Conservation (phyloP, 2,888 invertebrate genomes). For the Dolomedes plantarius region DNA sequence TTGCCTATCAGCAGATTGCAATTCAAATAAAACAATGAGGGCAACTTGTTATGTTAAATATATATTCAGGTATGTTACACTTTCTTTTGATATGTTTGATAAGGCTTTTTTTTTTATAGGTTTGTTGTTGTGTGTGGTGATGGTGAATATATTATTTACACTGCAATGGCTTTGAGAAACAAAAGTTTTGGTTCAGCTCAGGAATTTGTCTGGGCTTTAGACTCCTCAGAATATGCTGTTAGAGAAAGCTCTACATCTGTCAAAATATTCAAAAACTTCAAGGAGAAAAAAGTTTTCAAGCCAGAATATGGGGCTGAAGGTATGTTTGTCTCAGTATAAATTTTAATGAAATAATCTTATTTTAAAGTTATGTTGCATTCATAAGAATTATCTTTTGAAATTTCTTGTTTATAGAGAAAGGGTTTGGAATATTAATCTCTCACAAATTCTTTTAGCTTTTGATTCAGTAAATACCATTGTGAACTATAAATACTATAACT, state of each 20-base stretch:
- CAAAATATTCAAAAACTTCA: conserved; percentile 98
- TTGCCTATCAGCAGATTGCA: too few relatives aligned
- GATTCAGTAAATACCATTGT: too few relatives aligned
- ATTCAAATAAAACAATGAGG: too few relatives aligned
- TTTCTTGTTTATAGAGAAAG: too few relatives aligned
- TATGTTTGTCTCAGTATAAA: conserved; percentile 75
- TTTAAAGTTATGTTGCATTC: too few relatives aligned
- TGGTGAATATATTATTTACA: conserved; percentile 99
- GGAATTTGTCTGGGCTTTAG: conserved; percentile 99
- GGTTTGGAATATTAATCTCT: too few relatives aligned
- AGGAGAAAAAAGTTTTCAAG: conserved; percentile 95
- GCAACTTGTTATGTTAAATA: too few relatives aligned
- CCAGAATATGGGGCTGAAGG: conserved; percentile 98
- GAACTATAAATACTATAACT: too few relatives aligned
- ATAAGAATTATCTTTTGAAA: too few relatives aligned
- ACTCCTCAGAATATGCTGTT: conserved; percentile 89
- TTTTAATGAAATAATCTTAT: background rate
- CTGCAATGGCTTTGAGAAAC: conserved; percentile 98
- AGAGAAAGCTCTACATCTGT: conserved; percentile 93
- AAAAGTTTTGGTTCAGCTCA: conserved; percentile 99
- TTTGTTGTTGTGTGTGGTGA: conserved; percentile 98
- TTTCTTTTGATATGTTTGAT: too few relatives aligned
- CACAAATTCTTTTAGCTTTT: too few relatives aligned
- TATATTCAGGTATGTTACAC: too few relatives aligned
- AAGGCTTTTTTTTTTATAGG: conserved; percentile 76